Conservation (phyloP, 2,113 vertebrate species). For the Vidua chalybeata region DNA sequence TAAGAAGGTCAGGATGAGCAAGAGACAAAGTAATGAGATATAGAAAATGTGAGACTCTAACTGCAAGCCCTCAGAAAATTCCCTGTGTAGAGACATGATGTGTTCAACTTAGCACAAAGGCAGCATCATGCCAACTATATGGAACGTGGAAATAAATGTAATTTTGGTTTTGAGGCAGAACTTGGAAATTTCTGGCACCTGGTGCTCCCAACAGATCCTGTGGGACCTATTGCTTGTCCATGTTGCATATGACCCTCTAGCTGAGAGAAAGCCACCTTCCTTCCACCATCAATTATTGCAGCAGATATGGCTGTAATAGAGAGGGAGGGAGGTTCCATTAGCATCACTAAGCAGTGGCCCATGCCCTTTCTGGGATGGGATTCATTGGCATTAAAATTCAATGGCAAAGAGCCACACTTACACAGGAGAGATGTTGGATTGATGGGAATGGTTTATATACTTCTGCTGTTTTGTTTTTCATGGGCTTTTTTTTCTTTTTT, state of each 20-base stretch:
- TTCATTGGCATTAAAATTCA: not conserved
- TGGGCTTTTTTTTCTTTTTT: not conserved
- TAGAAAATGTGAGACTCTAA: not conserved
- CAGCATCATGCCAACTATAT: not conserved
- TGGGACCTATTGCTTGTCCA: accelerated
- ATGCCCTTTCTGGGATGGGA: not conserved
- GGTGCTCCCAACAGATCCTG: not conserved
- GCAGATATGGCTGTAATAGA: not conserved
- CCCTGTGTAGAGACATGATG: not conserved
- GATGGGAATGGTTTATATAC: not conserved
- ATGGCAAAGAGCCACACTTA: not conserved
- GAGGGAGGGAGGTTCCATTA: not conserved
- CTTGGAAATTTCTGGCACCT: not conserved
- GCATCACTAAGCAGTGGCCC: not conserved
- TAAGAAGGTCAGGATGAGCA: not conserved
- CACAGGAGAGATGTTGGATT: not conserved
- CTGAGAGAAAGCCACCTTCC: not conserved
- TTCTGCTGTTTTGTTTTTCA: not conserved
- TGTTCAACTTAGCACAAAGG: not conserved
- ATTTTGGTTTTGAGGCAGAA: not conserved
- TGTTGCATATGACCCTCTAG: not conserved
- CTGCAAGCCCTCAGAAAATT: not conserved
- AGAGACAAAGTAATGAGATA: not conserved
- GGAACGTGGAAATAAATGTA: not conserved
- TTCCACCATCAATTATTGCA: not conserved